Evolutionary conservation across 2,888 invertebrate genomes (phyloP), one percentile per base, ranked within the genome.

Genomic region (Autographa pulchrina): DNA sequence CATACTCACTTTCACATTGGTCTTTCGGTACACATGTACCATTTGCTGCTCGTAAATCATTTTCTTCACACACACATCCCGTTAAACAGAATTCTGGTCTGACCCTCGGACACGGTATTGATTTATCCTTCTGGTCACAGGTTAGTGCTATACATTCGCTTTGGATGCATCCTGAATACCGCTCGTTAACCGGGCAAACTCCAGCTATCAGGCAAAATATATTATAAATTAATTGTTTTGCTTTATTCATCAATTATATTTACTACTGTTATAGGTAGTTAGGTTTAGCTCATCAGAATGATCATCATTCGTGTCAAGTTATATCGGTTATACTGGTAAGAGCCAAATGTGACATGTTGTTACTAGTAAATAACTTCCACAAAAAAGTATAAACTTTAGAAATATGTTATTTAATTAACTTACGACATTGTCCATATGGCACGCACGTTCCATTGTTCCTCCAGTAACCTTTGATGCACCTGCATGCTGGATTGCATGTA

Each of bases 351-450:
- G 25, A 25, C 25, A 25, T 25, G 25, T 25, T 25, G 25, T 25
- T 25, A 25, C 25, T 25, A n/a, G n/a, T 25, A 25, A 25, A 25
- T 25, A 25, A 25, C 25, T 25, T 25, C 2, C 3, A 25, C 1
- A 25, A 25, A 1, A 25, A 25, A 3, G 1, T 25, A 25, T 25
- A 25, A 2, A 2, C 3, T 25, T 25, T 25, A 2, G 3, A 25
- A 25, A 25, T 25, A 11, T 38, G 0, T 32, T n/a, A 8, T 1
- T 16, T 8, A 54, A 80, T 16, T 8, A 54, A 80, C 87, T 88
- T 83, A 89, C 89, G 82, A 58, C 92, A 91, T 43, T 87, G 63
- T 18, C 74, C 77, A 71, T 86, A 88, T n/a, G 90, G 91, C 6
- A 92, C 88, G 43, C 92, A 92, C 3, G 68, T 75, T 1, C 88